Evolutionary conservation across 2,888 invertebrate species (phyloP), one percentile per base, ranked within the genome.

Genomic region (Epirrhoe tristata): DNA sequence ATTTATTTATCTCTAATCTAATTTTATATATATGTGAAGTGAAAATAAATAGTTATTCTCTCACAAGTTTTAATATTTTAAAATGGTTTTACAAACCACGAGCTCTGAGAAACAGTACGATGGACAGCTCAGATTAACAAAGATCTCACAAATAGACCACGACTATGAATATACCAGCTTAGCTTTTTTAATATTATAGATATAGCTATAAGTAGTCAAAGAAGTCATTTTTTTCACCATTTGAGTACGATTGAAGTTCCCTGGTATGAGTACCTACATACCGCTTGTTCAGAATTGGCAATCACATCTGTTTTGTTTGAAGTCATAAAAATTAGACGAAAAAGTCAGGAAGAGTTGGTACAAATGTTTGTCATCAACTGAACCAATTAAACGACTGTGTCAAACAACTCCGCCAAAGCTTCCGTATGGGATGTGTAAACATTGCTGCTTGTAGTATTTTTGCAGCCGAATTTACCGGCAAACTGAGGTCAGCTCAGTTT

Each of bases 381-480:
- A 61, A 68, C 69, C 69, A 72, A 74, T 73, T 74, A 73, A 71
- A 70, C 63, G 66, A 65, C 70, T 71, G 66, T 71, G 69, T 70
- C 71, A 70, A 70, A 73, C 70, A 71, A 74, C 69, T 71, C 56
- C 59, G 71, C 63, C 46, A 66, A 64, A 69, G 63, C 68, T 71
- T 65, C 57, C 51, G 59, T 70, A 60, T 68, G 58, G 66, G 69
- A 71, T 68, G 63, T 73, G 72, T 74, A 67, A 69, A 69, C 63
- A 69, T 65, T 57, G 60, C 16, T 16, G 60, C 51, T 51, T 55
- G 67, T 65, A 60, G 64, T 66, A 64, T 58, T 69, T 68, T 69
- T 63, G 64, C 63, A 53, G 43, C 12, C 54, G 10, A 53, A 67
- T 65, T 69, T 66, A 62, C 58, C 36, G 12, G 54, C 55, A 56